Percentiles rank a stretch among this genome's conserved stretches.
phyloP scores from a whole-genome alignment of 2,888 invertebrate genomes.

The Pegoplata infirma region DNA sequence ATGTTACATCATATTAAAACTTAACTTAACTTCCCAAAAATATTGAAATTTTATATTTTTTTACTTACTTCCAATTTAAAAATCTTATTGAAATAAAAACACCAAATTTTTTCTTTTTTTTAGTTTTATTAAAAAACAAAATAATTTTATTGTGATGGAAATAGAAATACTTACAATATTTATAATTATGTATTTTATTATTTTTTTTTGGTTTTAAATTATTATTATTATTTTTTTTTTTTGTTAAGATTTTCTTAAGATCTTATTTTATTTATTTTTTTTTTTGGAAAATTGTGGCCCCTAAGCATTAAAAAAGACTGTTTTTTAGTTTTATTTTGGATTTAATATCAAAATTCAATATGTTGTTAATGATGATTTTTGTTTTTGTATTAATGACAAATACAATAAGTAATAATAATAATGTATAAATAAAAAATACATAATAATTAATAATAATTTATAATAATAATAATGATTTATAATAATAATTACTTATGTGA shows the following conservation, averaged over 20 bases:
- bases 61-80: not conserved
- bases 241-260: constrained; percentile 54
- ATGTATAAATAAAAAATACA: constrained; percentile 58
- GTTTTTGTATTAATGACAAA: constrained; percentile 56
- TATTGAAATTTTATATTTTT: not conserved
- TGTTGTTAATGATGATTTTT: constrained; percentile 43
- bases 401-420: constrained; percentile 43
- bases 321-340: constrained; percentile 59
- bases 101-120: constrained; percentile 66
- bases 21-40: no score
- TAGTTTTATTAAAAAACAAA: constrained; percentile 73
- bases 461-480: constrained; percentile 60
- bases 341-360: constrained; percentile 62
- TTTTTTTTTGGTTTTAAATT: constrained; percentile 16
- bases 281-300: constrained; percentile 76
- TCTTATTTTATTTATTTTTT: constrained; percentile 49
- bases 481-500: constrained; percentile 58
- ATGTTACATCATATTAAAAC: no score
- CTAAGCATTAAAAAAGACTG: constrained; percentile 76
- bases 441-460: constrained; percentile 54
- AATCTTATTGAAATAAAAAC: constrained; percentile 26
- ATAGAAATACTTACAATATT: constrained; percentile 67
- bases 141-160: constrained; percentile 68
- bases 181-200: constrained; percentile 58
- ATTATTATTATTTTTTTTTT: constrained; percentile 42